Base-by-base conservation (phyloP, 2,113 vertebrate genomes). In the Microtus ochrogaster region DNA sequence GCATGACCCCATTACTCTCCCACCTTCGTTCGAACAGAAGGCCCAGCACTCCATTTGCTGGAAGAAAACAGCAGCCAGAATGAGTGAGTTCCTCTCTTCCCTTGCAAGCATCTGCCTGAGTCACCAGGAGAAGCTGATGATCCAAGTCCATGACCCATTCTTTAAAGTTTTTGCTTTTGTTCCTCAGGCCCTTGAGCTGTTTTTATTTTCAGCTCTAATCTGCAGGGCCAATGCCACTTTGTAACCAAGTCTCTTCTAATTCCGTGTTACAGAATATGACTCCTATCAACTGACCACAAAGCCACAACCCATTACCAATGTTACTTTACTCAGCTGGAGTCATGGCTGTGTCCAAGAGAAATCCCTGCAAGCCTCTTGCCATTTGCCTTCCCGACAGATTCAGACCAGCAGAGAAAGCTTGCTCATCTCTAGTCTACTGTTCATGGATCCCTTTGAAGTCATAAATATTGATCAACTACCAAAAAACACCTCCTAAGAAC, bases 161-260 rank as follows among this genome's bases (percentile, higher is more conserved):
- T 73, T 97, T 58, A 3, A 1, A 94, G 76, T 94, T 94, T 76
- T 76, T 95, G 87, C 65, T 92, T 92, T 68, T 44, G 28, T 74
- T 96, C 70, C n/a, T 82, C 5, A 82, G 61, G 28, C 39, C 44
- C 0, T 79, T 68, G 41, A 85, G 21, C 30, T 92, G 1, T 36
- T 61, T 78, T 73, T 49, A 33, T 70, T 87, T 63, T 72, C 52
- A 66, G 24, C 73, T 79, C 14, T 8, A 52, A 16, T 78, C 5
- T 52, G 55, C 49, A 92, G 76, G 72, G 49, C 44, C 87, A 89
- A 92, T 89, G 21, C 49, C 41, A 65, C 44, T 33, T 41, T 0
- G 22, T 41, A 73, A 63, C 28, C 66, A 1, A 41, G 11, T 66
- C 33, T 63, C 33, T 63, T 49, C 61, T 74, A 72, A n/a, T 39